Base-by-base conservation (phyloP, 1,140 invertebrate genomes). In the Achroia grisella region DNA sequence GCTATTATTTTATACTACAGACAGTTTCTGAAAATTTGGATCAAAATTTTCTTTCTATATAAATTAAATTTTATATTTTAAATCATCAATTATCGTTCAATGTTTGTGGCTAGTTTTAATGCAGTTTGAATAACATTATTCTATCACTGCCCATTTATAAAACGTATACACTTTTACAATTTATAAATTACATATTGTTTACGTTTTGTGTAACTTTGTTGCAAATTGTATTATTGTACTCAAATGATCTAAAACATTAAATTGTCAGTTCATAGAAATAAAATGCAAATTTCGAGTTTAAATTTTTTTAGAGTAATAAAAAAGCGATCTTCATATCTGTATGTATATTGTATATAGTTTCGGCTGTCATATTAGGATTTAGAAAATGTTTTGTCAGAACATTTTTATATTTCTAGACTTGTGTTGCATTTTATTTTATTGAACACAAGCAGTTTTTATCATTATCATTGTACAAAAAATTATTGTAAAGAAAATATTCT, bases 391-490 rank as follows among this genome's bases (percentile, higher is more conserved):
- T 62, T 61, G 52, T 54, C 47, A 44, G 43, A 15, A 17, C 14
- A 39, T 61, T 61, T 62, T 35, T 48, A 28, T 43, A 23, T 6
- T 2, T 23, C 17, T 23, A 23, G 2, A 23, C 48, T 56, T 54
- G 45, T 66, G 53, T 63, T 74, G 64, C 74, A 73, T 74, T 79
- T 82, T 82, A 78, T 74, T 76, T 76, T 71, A 64, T 71, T 75
- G 62, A 71, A 76, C 67, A 60, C 57, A 48, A 71, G 59, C 53
- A 58, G 48, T 60, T 75, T 68, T 57, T 60, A 62, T 56, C 46
- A 33, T 51, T 50, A 52, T 61, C 48, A 52, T 65, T 76, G 68
- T 77, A 80, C 70, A 80, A 69, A 69, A 67, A 68, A 69, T 76
- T 70, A 68, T 71, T 79, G 67, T 79, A 70, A 73, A 67, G 63